Percentiles rank a stretch among this genome's conserved stretches.
These are phyloP conservation scores for Aculops lycopersici DNA, from an alignment of 1,140 invertebrate species.

Conservation along the genomic window DNA sequence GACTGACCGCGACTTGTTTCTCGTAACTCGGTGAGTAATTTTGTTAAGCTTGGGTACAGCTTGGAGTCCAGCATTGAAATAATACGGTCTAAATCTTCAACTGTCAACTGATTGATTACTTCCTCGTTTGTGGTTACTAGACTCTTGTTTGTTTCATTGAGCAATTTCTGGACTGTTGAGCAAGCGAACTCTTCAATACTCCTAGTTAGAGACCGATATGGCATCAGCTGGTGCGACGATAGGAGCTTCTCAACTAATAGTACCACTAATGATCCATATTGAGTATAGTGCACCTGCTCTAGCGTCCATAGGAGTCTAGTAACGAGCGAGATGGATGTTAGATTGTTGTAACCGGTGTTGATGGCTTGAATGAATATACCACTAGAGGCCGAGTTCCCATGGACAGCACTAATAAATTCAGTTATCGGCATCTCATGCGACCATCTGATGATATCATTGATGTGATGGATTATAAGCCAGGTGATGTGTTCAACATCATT, in stretches of 20 bases:
- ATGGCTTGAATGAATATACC: slow-evolving; percentile 34
- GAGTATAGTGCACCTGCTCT: slow-evolving; percentile 28
- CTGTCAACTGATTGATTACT: too few relatives aligned
- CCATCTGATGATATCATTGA: slow-evolving; percentile 28
- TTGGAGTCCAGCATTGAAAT: too few relatives aligned
- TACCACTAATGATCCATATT: slow-evolving; percentile 26
- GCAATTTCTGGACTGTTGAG: background rate
- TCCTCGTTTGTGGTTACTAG: too few relatives aligned
- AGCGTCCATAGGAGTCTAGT: slow-evolving; percentile 24
- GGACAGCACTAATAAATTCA: slow-evolving; percentile 27
- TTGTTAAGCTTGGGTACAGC: too few relatives aligned
- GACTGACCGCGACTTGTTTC: too few relatives aligned
- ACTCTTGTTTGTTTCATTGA: background rate
- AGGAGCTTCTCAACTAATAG: slow-evolving; percentile 26
- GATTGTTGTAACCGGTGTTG: slow-evolving; percentile 19
- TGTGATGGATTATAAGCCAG: slow-evolving; percentile 39
- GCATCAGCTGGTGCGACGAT: slow-evolving; percentile 20
- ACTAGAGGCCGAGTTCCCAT: slow-evolving; percentile 30
- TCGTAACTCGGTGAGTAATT: too few relatives aligned
- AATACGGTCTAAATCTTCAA: too few relatives aligned
- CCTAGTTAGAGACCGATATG: background rate
- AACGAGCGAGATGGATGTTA: slow-evolving; percentile 19
- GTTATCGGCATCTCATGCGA: slow-evolving; percentile 26
- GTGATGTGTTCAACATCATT: slow-evolving; percentile 33
- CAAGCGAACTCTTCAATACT: slow-evolving; percentile 1